Conservation (phyloP, 2,888 invertebrate species). For the Sminthurinus aureus region DNA sequence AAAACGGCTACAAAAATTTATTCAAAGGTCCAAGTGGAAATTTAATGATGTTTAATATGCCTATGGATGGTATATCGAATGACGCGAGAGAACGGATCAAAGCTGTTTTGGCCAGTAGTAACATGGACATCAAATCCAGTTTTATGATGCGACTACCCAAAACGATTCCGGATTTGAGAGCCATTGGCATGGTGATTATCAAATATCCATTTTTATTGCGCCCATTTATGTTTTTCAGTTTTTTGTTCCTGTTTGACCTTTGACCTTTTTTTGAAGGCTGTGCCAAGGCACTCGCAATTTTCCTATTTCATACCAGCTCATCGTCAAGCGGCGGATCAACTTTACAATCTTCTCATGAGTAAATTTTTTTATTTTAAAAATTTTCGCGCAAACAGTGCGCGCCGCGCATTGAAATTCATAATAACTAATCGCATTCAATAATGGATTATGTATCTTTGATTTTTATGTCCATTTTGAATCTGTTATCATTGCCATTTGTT, state of each 20-base stretch:
- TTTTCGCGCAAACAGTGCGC: no score
- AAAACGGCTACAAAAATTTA: neutral
- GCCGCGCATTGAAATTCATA: no score
- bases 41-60: neutral
- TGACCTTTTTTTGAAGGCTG: neutral
- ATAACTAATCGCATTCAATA: no score
- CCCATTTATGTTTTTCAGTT: neutral
- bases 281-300: slow-evolving; percentile 42
- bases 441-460: no score
- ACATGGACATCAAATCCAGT: no score
- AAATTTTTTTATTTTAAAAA: slow-evolving; percentile 1
- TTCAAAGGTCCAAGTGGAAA: neutral
- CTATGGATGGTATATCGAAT: neutral
- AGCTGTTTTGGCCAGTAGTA: no score
- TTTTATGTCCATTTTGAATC: no score
- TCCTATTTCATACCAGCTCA: slow-evolving; percentile 53
- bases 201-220: neutral
- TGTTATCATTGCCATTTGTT: no score
- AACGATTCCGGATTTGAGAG: slow-evolving; percentile 36
- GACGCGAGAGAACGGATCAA: neutral
- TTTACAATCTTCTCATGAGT: slow-evolving; percentile 50
- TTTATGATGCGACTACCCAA: slow-evolving; percentile 15
- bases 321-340: slow-evolving; percentile 41
- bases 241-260: neutral
- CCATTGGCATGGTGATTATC: slow-evolving; percentile 25